Evolutionary conservation across 2,113 vertebrate species (phyloP), one percentile per base, ranked within the genome.

Genomic region (Beaufortia kweichowensis): DNA sequence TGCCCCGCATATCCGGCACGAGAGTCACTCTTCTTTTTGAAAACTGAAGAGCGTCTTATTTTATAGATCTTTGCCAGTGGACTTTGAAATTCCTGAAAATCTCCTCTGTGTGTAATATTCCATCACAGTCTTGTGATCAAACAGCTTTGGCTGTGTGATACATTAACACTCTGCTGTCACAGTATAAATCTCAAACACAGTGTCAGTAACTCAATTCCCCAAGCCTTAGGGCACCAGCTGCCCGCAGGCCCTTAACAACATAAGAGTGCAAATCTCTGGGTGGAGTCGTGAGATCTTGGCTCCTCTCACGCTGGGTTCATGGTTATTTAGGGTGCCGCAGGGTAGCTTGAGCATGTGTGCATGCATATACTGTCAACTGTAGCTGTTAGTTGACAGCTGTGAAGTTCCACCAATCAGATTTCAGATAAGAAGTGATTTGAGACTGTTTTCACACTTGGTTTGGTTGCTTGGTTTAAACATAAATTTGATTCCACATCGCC

Each of bases 201-300:
- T 68, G 65, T 50, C 19, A 21, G 65, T 68, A 68, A 68, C 46
- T 31, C 26, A 31, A 50, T 68, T 68, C 65, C 46, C 28, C 43
- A 68, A 31, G 43, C 46, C 53, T 53, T 68, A 33, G 65, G 28
- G 46, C 11, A 35, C 29, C 67, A 55, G 48, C 67, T 70, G 67
- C 67, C 21, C 29, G 56, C 29, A 17, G 67, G 67, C 29, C 12
- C 28, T 70, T 55, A 55, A 66, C 29, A 70, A n/a, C 28, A 24
- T 70, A 15, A 56, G 53, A 48, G 48, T 55, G 50, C 67, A 56
- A 56, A 70, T 70, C 67, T 53, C 48, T 55, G 8, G 48, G 14
- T 70, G 48, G n/a, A 35, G 19, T 48, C 43, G 41, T 53, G 43
- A 68, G 48, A 70, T 70, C 29, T 56, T n/a, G n/a, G 11, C n/a